Base-by-base conservation (phyloP, 1,140 invertebrate species). In the Tyrophagus putrescentiae region DNA sequence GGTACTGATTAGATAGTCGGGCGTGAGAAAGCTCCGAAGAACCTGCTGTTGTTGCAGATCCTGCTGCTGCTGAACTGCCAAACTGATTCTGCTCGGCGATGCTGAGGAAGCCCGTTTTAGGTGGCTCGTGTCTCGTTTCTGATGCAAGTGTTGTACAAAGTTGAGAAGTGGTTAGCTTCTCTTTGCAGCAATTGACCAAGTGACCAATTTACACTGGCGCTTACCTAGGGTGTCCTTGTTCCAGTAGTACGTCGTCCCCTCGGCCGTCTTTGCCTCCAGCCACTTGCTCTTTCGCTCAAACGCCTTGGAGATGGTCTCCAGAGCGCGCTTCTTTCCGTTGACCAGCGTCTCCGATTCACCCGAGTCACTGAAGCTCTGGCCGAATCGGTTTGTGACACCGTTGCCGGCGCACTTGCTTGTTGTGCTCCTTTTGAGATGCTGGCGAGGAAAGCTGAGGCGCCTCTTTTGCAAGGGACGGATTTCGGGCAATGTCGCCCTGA, bases 401-500 rank as follows among this genome's bases (percentile, higher is more conserved):
- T 23, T 3, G 59, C 33, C 41, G 62, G 50, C 34, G 53, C 18
- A 29, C 18, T 58, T 16, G 25, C 32, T 3, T 21, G 16, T 25
- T 48, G 27, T 33, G 6, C 23, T 9, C 50, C 16, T 27, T 57
- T 56, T 18, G 33, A 16, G 3, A 5, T 28, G n/a, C n/a, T 18
- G 36, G 18, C 13, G 31, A 13, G 18, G 21, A 45, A 13, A 27
- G 25, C 27, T 27, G 32, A n/a, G 23, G 6, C 31, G 41, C 42
- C 39, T 64, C 58, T 7, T 41, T 18, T 0, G 54, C 27, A 27
- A 52, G 27, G 7, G 88, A 85, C 28, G 76, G 76, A 66, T 83
- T 82, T 64, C 75, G 77, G 67, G 82, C 77, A 7, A 86, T 74
- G 72, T 89, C 87, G 70, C 82, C 85, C 48, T 84, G 70, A 67